Evolutionary conservation across 2,113 vertebrate species (phyloP).

Genomic region (Eclectus roratus): DNA sequence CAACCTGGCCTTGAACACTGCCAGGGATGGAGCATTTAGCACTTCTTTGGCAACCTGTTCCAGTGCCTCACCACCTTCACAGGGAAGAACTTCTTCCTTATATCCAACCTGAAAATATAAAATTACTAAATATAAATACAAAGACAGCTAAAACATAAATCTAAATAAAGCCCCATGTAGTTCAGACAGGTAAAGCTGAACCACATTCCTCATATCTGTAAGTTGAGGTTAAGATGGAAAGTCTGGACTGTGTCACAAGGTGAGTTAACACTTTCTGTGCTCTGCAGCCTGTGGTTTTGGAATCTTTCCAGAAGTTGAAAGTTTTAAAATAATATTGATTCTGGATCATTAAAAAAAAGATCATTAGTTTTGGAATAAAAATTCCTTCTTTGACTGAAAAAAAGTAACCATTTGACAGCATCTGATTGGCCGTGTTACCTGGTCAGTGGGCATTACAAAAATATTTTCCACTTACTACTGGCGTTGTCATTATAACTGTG

Average conservation of each 20-base stretch:
- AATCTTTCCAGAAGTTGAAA: neutral
- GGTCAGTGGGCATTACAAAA: neutral
- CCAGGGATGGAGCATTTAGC: neutral
- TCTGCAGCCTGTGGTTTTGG: neutral
- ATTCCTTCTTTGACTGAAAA: too few species aligned
- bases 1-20: neutral
- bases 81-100: neutral
- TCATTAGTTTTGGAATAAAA: neutral
- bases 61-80: neutral
- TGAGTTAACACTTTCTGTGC: neutral
- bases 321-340: neutral
- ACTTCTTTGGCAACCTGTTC: neutral
- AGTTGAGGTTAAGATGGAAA: neutral
- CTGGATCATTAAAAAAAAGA: neutral
- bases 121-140: neutral
- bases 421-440: neutral
- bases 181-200: neutral
- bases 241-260: neutral
- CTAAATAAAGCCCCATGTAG: neutral
- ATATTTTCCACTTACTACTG: neutral
- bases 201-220: neutral
- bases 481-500: neutral
- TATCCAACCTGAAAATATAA: neutral
- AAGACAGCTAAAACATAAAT: neutral
- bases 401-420: neutral